Conservation (phyloP, 2,797 vertebrate genomes). For the Carapus acus region DNA sequence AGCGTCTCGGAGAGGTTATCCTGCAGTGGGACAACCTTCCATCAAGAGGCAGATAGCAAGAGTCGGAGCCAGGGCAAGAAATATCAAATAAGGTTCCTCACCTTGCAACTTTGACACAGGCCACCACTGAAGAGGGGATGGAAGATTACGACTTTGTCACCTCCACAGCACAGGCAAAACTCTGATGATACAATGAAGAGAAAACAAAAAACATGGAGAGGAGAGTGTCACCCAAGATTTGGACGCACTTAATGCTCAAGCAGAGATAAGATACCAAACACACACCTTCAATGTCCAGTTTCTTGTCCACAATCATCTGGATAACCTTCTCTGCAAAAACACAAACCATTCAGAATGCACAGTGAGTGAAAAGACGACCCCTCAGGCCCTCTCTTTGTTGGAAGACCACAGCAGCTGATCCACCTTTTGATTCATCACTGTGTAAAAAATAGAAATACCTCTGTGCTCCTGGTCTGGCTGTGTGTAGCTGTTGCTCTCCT, state of each 20-base stretch:
- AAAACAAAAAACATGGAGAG: background rate
- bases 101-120: constrained; percentile 71
- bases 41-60: background rate
- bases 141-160: constrained; percentile 25
- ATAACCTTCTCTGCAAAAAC: constrained; percentile 50
- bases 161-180: constrained; percentile 72
- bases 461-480: constrained; percentile 60
- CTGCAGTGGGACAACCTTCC: constrained; percentile 39
- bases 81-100: constrained; percentile 18
- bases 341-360: background rate
- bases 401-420: too few relatives aligned
- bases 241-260: too few relatives aligned
- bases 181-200: constrained; percentile 37
- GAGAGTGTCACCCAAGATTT: too few relatives aligned
- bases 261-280: background rate
- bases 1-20: constrained; percentile 70
- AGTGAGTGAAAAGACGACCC: too few relatives aligned
- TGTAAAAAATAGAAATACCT: too few relatives aligned
- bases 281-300: constrained; percentile 68
- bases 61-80: background rate
- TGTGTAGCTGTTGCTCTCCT: constrained; percentile 18
- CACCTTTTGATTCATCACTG: too few relatives aligned
- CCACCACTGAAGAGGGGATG: constrained; percentile 75
- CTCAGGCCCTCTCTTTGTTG: too few relatives aligned
- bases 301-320: constrained; percentile 34